Percentiles rank a stretch among this genome's conserved stretches.
phyloP scores from a whole-genome alignment of 2,888 invertebrate genomes.

The Sminthurides aquaticus region DNA sequence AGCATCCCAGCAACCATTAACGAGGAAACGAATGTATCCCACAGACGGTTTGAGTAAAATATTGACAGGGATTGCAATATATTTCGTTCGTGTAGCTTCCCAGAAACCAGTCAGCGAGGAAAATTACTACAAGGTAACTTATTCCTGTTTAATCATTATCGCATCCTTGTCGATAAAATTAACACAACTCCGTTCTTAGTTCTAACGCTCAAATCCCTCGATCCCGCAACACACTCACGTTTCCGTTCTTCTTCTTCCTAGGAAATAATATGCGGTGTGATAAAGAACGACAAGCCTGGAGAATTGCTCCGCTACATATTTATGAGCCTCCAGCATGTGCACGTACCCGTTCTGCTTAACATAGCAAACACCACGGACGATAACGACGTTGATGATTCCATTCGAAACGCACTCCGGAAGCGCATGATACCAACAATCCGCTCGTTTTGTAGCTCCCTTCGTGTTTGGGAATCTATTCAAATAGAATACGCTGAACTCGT shows the following conservation, averaged over 20 bases:
- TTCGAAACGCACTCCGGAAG: conserved; percentile 72
- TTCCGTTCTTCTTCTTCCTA: conserved; percentile 27
- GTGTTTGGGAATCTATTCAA: conserved; percentile 52
- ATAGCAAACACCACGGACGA: conserved; percentile 63
- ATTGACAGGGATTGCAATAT: conserved; percentile 74
- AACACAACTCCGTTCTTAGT: neutral
- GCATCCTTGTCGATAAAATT: neutral
- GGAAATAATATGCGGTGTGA: conserved; percentile 64
- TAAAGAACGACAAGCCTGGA: conserved; percentile 69
- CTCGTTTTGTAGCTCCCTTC: conserved; percentile 84
- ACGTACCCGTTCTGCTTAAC: conserved; percentile 64
- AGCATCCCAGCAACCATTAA: conserved; percentile 39
- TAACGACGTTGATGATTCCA: conserved; percentile 66
- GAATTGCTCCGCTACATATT: conserved; percentile 74
- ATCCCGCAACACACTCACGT: neutral
- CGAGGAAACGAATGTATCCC: conserved; percentile 70
- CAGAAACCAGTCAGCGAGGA: conserved; percentile 81
- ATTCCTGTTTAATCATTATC: neutral
- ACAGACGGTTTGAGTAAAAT: conserved; percentile 70
- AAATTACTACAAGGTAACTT: conserved; percentile 80
- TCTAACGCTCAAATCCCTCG: neutral
- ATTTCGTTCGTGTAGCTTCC: conserved; percentile 73
- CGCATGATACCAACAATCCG: conserved; percentile 72
- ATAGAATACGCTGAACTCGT: conserved; percentile 32
- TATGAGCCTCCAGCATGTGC: conserved; percentile 77